Evolutionary conservation across 2,113 vertebrate genomes (phyloP), one percentile per base, ranked within the genome.

Genomic region (Chitala chitala): DNA sequence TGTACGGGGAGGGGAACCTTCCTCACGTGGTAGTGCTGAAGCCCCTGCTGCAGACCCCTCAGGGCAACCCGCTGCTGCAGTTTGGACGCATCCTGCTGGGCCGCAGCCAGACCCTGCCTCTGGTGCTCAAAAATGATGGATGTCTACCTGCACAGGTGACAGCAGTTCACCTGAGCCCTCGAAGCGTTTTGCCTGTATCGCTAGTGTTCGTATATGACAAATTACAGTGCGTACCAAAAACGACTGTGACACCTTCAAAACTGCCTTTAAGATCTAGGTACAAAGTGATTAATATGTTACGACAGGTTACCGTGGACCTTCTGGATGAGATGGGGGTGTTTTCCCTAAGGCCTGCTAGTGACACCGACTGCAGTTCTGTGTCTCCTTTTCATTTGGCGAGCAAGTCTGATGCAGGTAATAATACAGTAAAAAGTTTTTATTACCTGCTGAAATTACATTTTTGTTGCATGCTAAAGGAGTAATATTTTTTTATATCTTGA

Each of bases 1-100:
- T 99, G 33, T 26, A 77, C 0, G 97, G 96, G 13, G 91, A 93
- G 33, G 95, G 94, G 26, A 90, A 83, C 50, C 86, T 96, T 8
- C 94, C 94, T 0, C 86, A 69, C 17, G 84, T 98, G 78, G 86
- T 81, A 0, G 72, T 98, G 2, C 12, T 93, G 73, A 86, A 74
- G 56, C 42, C 83, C 2, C 85, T 91, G 6, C 84, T 90, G 66
- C 84, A 31, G 76, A 90, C 78, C 81, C 83, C 76, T 7, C 56
- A 20, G 4, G 93, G 91, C 54, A 86, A 80, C 24, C 92, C 89
- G 0, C 48, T 94, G 75, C 82, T 99, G 29, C 89, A 91, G 63
- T 98, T 98, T 77, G 88, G 82, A 79, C 90, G 82, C 9, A 86
- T 92, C 3, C 75, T 87, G 36, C 79, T 92, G 6, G 93, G 92